These are phyloP conservation scores for Scomber scombrus DNA, from an alignment of 2,113 vertebrate species.

Conservation along the genomic window DNA sequence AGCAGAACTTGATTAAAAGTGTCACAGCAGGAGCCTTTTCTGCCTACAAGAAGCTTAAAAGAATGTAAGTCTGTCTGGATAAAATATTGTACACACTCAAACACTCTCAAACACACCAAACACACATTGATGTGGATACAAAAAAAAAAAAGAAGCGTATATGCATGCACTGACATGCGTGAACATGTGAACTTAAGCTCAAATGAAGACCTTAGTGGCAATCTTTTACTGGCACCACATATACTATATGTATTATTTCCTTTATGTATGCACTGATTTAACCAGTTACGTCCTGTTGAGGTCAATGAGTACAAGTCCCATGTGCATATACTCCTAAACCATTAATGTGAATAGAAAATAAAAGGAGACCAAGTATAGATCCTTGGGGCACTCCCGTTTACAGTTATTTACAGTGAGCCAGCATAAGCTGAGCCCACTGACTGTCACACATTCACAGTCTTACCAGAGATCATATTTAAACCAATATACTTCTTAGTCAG, in stretches of 20 bases:
- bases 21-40: constrained; percentile 95
- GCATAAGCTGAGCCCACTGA: not conserved
- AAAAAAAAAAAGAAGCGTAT: not conserved
- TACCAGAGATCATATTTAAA: not conserved
- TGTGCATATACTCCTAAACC: no score
- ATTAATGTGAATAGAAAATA: not conserved
- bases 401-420: not conserved
- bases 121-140: not conserved
- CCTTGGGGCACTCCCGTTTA: not conserved
- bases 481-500: not conserved
- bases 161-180: not conserved
- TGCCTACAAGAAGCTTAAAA: constrained; percentile 97
- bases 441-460: not conserved
- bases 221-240: no score
- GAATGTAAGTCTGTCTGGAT: constrained; percentile 90
- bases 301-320: not conserved
- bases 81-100: constrained; percentile 4
- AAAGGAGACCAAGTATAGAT: constrained; percentile 1
- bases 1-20: constrained; percentile 97
- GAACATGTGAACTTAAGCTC: not conserved
- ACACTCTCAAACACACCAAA: not conserved
- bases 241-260: not conserved
- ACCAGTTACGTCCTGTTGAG: not conserved
- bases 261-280: not conserved
- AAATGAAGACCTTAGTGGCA: not conserved